Evolutionary conservation across 2,888 invertebrate species (phyloP), one percentile per base, ranked within the genome.

Genomic region (Crioceris asparagi): DNA sequence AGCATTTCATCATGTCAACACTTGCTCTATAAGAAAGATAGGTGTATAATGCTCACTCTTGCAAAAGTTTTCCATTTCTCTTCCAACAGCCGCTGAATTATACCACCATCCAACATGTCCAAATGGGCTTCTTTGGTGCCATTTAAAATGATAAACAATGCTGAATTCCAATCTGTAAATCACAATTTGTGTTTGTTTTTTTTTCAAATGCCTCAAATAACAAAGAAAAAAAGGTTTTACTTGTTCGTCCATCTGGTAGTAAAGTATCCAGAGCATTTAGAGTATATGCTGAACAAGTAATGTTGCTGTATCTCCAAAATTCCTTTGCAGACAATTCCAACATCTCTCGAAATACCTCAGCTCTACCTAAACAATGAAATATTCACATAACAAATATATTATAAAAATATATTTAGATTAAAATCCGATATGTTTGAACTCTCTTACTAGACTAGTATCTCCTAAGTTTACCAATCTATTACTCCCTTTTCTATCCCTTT

Each of bases 51-150:
- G 40, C 67, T 57, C 70, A 90, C 90, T 68, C 86, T 77, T 17
- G 94, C 98, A 69, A 93, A 98, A 0, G 94, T 93, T 66, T 97
- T 96, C 98, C 98, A 98, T 64, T 98, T 98, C 65, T 98, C 97
- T 64, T 96, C 96, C 12, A 98, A 72, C 32, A 98, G 68, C 54
- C 93, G 77, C 61, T 96, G 93, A 56, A 98, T 96, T 38, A 98
- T 97, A 18, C 97, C 97, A 32, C 96, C 94, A 59, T 94, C 94
- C 54, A 98, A 70, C 96, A 98, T 98, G 61, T 97, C 93, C 59
- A 98, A 74, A 73, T 98, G 98, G 55, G 92, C 96, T 56, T 93
- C 88, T 59, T 94, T 96, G 7, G 90, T 92, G 37, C 97, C 97
- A 60, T 96, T 94, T 43, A 97, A 71, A 54, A 98, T 96, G 47